Evolutionary conservation across 1,140 invertebrate genomes (phyloP), one percentile per base, ranked within the genome.

Genomic region (Drosophila sproati): DNA sequence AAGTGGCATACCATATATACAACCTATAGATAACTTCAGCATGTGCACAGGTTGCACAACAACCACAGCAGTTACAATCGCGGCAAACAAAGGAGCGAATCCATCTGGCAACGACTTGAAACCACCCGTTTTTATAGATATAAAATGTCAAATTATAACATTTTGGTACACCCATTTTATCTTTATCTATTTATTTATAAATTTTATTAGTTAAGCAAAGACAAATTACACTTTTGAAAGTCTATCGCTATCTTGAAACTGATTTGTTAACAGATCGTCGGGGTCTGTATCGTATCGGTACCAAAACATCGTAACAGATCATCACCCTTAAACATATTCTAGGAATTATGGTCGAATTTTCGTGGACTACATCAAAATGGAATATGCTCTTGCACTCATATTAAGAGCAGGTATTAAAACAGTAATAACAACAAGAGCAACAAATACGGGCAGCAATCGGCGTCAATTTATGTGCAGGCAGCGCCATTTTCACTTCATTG

Each of bases 401-500:
- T 56, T 29, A 7, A 32, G 47, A 50, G 34, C 4, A 59, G 55
- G 47, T 52, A 55, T 67, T 34, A 10, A 57, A 57, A 67, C 39
- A 67, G 39, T 8, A 71, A 41, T 52, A 60, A 63, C 29, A 68
- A 41, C 45, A 52, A 68, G 31, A 62, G 20, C 50, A 34, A 70
- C 35, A 63, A 35, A 52, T 20, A 50, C 66, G 69, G 66, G 68
- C 64, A 61, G 66, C 80, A 87, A 87, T 87, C 83, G 83, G 82
- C 80, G 73, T 86, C 83, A 87, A 87, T 87, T 87, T 87, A 87
- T 87, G 83, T 82, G 83, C 83, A 89, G 77, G 72, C 83, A 89
- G 85, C 83, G 83, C 83, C 83, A 87, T 87, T 87, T 87, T 87
- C 80, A 83, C 80, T 83, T 89, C 83, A 87, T 87, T 87, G 83